phyloP scores from a whole-genome alignment of 2,888 invertebrate genomes.

The Limnephilus marmoratus region DNA sequence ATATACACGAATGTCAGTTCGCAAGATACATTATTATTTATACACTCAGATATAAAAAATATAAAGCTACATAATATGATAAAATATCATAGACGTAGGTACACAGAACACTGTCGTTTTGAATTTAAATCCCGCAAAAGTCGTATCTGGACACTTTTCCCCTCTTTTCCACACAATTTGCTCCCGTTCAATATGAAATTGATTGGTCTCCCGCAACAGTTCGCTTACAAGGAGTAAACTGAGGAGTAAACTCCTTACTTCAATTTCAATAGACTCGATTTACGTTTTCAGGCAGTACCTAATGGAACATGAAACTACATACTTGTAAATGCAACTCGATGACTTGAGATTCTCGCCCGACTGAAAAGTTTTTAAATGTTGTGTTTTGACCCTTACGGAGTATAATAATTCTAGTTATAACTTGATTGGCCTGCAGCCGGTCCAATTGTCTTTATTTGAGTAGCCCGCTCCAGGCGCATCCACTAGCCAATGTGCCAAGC shows the following conservation, averaged over 20 bases:
- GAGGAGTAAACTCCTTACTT: constrained; percentile 3
- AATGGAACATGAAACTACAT: constrained; percentile 29
- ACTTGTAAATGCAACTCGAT: not conserved
- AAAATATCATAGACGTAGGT: too few relatives aligned
- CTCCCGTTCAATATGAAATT: constrained; percentile 7
- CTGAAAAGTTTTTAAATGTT: not conserved
- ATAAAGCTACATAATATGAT: too few relatives aligned
- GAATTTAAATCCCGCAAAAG: not conserved
- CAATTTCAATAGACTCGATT: constrained; percentile 4
- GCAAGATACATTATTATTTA: too few relatives aligned
- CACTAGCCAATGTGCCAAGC: too few relatives aligned
- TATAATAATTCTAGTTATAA: too few relatives aligned
- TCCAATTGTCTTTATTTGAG: too few relatives aligned
- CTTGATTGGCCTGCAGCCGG: too few relatives aligned
- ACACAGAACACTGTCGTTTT: too few relatives aligned
- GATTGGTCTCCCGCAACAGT: constrained; percentile 15
- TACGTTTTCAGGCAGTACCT: constrained; percentile 2
- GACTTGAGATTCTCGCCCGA: not conserved
- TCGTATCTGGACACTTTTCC: not conserved
- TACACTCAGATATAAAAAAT: too few relatives aligned
- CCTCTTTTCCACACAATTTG: not conserved
- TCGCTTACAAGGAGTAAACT: too few relatives aligned
- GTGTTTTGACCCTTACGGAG: not conserved
- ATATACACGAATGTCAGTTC: too few relatives aligned
- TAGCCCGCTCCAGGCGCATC: too few relatives aligned